phyloP scores from a whole-genome alignment of 2,113 vertebrate species.

The Laticauda laticaudata region DNA sequence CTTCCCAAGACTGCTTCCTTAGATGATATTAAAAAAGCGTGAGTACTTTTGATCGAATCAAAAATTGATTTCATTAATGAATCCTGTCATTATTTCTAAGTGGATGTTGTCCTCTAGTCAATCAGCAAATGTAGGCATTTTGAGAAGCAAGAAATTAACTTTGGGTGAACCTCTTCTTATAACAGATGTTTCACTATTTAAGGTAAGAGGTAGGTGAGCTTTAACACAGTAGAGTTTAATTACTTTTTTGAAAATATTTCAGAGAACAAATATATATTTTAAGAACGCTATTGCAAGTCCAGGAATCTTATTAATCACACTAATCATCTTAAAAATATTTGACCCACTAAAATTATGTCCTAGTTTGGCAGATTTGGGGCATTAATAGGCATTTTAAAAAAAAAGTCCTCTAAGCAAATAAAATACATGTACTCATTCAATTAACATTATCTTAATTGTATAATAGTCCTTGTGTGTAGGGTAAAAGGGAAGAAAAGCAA shows the following conservation, averaged over 20 bases:
- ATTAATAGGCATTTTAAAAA: neutral
- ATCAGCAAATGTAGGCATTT: neutral
- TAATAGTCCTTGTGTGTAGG: neutral
- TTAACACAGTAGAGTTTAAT: neutral
- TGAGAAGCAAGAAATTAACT: neutral
- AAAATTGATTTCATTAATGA: too few relatives aligned
- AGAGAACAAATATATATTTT: neutral
- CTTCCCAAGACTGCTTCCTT: constrained; percentile 78
- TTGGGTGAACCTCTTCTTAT: neutral
- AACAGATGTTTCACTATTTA: neutral
- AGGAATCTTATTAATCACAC: neutral
- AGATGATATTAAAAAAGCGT: constrained; percentile 93
- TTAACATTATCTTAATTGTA: neutral
- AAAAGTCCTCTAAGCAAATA: neutral
- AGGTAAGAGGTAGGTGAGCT: neutral
- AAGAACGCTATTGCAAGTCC: neutral
- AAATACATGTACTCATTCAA: neutral
- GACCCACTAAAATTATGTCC: neutral
- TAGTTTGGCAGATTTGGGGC: neutral
- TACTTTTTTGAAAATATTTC: neutral
- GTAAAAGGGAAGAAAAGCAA: neutral
- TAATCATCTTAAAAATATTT: neutral
- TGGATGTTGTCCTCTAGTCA: neutral
- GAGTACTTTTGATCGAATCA: constrained; percentile 58
- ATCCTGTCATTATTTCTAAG: neutral